Base-by-base conservation (phyloP, 1,140 invertebrate species). In the Habropoda laboriosa region DNA sequence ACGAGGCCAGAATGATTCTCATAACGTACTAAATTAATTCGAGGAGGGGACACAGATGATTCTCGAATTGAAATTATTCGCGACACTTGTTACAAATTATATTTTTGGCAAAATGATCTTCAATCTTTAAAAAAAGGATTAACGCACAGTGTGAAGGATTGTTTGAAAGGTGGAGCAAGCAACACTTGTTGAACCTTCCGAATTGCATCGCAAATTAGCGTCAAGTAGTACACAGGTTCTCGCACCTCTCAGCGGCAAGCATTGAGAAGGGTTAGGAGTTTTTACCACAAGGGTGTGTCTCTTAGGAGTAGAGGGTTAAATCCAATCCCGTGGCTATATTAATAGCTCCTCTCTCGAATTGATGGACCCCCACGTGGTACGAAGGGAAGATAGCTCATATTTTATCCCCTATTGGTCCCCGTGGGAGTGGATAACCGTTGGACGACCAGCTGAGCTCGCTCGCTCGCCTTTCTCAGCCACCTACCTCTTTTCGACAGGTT, bases 321-420 rank as follows among this genome's bases (percentile, higher is more conserved):
- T 89, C 89, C 89, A 80, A 79, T 88, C 88, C 83, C 84, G 82
- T 75, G 81, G 89, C 83, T 87, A 79, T 89, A 89, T 91, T 91
- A 91, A 91, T 91, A 90, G 90, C 81, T 87, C 79, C 87, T 79
- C 80, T 90, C 82, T 90, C 81, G 85, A 86, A 89, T 91, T 89
- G 90, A 92, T 90, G 86, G 90, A 88, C 87, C 90, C 86, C 86
- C 38, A 49, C n/a, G 47, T 18, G 51, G 75, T 42, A 64, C 42
- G 63, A 64, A 61, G 83, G 68, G 81, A 85, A 82, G 81, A 86
- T 83, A 87, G 82, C 83, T 90, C 87, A 88, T 89, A 90, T 91
- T 89, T 90, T 89, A 88, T 87, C 84, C 88, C 81, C 86, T 78
- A 88, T 90, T 86, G 83, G 83, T 85, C 87, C 88, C 86, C 83